Conservation (phyloP, 2,797 vertebrate genomes). For the Sylvia borin region DNA sequence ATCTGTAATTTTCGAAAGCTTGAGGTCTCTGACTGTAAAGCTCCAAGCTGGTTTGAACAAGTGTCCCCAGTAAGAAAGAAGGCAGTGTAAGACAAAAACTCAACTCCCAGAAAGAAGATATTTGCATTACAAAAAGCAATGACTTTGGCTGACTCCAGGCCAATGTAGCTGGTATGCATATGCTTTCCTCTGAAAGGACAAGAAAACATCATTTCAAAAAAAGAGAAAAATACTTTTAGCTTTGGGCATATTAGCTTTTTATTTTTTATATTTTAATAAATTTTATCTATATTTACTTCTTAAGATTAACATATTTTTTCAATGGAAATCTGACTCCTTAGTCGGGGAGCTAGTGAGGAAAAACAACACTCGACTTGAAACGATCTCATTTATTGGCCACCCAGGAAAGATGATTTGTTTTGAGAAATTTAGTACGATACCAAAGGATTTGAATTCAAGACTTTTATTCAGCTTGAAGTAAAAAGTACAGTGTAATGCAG, state of each 20-base stretch:
- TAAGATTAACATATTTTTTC: background rate
- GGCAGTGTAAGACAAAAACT: background rate
- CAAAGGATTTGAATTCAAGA: background rate
- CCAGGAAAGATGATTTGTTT: background rate
- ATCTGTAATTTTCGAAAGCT: background rate
- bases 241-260: background rate
- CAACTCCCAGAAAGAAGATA: background rate
- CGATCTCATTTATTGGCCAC: accelerated
- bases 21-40: background rate
- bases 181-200: background rate
- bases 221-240: background rate
- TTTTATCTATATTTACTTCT: background rate
- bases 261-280: background rate
- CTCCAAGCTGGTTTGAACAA: background rate
- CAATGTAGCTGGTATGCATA: background rate
- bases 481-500: background rate
- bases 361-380: background rate
- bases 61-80: background rate
- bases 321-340: background rate
- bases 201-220: background rate
- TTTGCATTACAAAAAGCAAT: constrained; percentile 23
- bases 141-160: background rate
- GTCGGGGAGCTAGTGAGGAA: background rate
- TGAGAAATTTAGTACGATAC: background rate
- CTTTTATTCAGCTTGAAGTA: background rate